Conservation (phyloP, 2,113 vertebrate species). For the Tauraco erythrolophus region DNA sequence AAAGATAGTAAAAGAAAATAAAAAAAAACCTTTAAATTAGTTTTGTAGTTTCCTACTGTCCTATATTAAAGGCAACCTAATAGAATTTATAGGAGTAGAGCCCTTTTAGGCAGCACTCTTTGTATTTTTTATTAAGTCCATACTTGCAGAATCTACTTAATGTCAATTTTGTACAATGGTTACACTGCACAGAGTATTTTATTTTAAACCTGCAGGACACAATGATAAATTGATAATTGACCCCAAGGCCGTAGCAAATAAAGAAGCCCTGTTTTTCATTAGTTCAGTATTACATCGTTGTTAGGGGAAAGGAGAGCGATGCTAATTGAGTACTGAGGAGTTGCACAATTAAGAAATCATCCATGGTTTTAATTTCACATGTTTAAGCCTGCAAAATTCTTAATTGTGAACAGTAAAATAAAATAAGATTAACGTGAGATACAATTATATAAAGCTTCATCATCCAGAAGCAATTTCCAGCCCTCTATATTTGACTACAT, state of each 20-base stretch:
- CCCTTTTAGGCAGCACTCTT: constrained; percentile 80
- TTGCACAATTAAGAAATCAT: constrained; percentile 70
- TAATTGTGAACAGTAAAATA: constrained; percentile 55
- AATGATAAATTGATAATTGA: constrained; percentile 91
- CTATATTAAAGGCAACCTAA: constrained; percentile 80
- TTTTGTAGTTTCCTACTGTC: constrained; percentile 77
- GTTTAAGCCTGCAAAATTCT: constrained; percentile 53
- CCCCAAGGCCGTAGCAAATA: constrained; percentile 86
- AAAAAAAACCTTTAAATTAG: constrained; percentile 57
- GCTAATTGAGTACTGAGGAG: constrained; percentile 68
- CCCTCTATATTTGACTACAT: background rate
- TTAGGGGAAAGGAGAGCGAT: constrained; percentile 53
- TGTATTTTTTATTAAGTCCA: constrained; percentile 86
- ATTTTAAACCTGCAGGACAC: constrained; percentile 82
- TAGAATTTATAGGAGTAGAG: constrained; percentile 83
- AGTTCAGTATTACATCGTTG: constrained; percentile 77
- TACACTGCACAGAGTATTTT: constrained; percentile 79
- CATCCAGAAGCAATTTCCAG: background rate
- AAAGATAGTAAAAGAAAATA: constrained; percentile 50
- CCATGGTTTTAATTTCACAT: constrained; percentile 57
- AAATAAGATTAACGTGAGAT: constrained; percentile 49
- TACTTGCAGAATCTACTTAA: constrained; percentile 85
- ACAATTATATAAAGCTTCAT: constrained; percentile 18
- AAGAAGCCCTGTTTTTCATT: constrained; percentile 87
- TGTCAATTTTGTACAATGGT: constrained; percentile 81